Conservation (phyloP, 30 jellyfish, hydroid and myxozoan species). For the Rhopilema esculentum region DNA sequence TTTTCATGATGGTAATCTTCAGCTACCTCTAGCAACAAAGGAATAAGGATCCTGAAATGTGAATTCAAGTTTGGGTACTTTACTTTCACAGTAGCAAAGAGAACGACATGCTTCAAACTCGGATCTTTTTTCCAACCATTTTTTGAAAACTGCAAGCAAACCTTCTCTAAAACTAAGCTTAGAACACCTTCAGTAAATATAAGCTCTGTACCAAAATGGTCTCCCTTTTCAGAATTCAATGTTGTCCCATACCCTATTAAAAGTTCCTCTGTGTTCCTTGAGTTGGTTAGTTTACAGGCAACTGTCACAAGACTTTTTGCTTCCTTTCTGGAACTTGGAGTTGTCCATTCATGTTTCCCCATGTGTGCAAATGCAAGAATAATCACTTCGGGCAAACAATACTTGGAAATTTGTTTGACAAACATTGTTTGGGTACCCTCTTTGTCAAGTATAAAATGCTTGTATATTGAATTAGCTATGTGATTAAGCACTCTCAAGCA, state of each 20-base stretch:
- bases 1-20: constrained; percentile 72
- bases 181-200: constrained; percentile 66
- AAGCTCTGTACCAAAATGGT: not conserved
- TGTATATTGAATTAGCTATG: not conserved
- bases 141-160: constrained; percentile 23
- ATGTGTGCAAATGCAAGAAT: constrained; percentile 3
- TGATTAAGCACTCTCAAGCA: constrained; percentile 1
- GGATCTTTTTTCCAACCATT: constrained; percentile 73
- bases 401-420: not conserved
- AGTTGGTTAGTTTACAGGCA: constrained; percentile 21
- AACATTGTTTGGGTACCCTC: not conserved
- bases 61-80: constrained; percentile 68
- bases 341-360: constrained; percentile 55
- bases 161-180: constrained; percentile 33
- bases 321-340: constrained; percentile 26
- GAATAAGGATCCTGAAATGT: constrained; percentile 54
- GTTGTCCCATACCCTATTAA: constrained; percentile 20
- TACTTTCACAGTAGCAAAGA: constrained; percentile 50
- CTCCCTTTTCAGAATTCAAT: not conserved
- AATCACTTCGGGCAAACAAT: constrained; percentile 1
- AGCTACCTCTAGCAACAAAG: constrained; percentile 50
- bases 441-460: not conserved
- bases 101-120: constrained; percentile 40
- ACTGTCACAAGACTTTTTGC: constrained; percentile 2
- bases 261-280: constrained; percentile 8